Evolutionary conservation across 2,888 invertebrate species (phyloP).

Genomic region (Dynastes maya): DNA sequence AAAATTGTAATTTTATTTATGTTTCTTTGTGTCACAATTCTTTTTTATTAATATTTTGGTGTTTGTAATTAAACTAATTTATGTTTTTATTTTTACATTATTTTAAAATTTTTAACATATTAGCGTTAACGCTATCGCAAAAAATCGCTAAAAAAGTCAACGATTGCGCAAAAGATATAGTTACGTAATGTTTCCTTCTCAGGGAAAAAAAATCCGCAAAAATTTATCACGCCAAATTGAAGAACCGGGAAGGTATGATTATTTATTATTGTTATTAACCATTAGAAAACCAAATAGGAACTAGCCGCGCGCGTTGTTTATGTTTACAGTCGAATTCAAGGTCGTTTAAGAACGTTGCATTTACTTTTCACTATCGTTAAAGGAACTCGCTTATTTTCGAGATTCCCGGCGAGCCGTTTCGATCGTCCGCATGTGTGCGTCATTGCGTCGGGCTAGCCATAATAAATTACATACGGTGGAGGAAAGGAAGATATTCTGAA

Average conservation of each 20-base stretch:
- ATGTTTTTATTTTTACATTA: too few relatives aligned
- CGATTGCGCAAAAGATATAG: not conserved
- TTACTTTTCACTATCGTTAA: constrained; percentile 41
- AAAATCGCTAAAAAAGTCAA: not conserved
- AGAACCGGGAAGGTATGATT: constrained; percentile 16
- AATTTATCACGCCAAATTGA: too few relatives aligned
- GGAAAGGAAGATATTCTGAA: not conserved
- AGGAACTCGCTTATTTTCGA: constrained; percentile 42
- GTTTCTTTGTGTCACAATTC: too few relatives aligned
- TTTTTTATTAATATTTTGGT: too few relatives aligned
- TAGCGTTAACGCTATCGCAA: too few relatives aligned
- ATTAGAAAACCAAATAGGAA: constrained; percentile 40
- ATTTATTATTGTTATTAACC: not conserved
- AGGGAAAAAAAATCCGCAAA: not conserved
- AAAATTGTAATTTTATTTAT: too few relatives aligned
- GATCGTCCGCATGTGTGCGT: not conserved
- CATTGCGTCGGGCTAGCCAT: not conserved
- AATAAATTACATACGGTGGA: not conserved
- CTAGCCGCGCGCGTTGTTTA: constrained; percentile 23
- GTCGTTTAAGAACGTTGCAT: constrained; percentile 37
- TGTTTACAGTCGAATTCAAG: constrained; percentile 40
- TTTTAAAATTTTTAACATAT: too few relatives aligned
- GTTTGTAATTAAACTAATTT: too few relatives aligned
- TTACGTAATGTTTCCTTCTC: not conserved
- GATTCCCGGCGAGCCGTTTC: constrained; percentile 3